phyloP scores from a whole-genome alignment of 2,797 vertebrate species.

The Acrossocheilus wenchowensis region DNA sequence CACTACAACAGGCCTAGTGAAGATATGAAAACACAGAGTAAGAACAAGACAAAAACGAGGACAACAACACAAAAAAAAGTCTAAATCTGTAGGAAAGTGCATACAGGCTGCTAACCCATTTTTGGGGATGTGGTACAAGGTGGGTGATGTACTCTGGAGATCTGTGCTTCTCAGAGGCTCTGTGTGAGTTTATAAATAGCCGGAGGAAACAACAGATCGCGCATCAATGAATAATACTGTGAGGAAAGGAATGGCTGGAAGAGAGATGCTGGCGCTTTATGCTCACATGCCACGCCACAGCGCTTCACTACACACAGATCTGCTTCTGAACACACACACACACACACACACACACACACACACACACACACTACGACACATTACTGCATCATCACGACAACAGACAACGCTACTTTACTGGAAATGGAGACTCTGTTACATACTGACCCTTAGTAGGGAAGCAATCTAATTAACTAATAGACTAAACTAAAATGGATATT shows the following conservation, averaged over 20 bases:
- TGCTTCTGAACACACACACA: not conserved
- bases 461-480: not conserved
- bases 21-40: not conserved
- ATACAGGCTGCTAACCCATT: not conserved
- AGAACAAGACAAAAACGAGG: not conserved
- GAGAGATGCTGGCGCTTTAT: constrained; percentile 30
- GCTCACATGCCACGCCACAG: constrained; percentile 15
- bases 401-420: not conserved
- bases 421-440: not conserved
- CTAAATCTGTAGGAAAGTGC: not conserved
- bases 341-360: not conserved
- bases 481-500: not conserved
- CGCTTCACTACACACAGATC: not conserved
- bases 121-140: not conserved
- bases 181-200: constrained; percentile 75
- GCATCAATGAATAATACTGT: constrained; percentile 80
- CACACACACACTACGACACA: not conserved
- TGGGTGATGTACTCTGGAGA: constrained; percentile 24
- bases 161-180: constrained; percentile 12
- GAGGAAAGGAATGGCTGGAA: constrained; percentile 57
- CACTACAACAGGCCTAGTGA: not conserved
- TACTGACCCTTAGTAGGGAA: not conserved
- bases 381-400: not conserved
- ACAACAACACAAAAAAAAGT: not conserved
- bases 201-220: constrained; percentile 75